These are phyloP conservation scores for Oryzias curvinotus DNA, from an alignment of 2,113 vertebrate genomes.

Conservation along the genomic window DNA sequence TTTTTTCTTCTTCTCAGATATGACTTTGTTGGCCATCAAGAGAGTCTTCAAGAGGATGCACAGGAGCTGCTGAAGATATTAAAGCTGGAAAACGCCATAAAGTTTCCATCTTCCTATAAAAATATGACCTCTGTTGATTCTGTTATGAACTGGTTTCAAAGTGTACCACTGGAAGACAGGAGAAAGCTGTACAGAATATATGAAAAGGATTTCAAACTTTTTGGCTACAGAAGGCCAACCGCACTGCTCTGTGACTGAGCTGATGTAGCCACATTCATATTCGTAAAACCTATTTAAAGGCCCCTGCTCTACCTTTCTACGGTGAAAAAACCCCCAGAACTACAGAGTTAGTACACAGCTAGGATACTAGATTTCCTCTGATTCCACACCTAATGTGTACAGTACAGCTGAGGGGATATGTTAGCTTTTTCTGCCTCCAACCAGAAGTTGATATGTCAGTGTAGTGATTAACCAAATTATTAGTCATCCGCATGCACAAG, in stretches of 20 bases:
- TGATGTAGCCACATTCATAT: not conserved
- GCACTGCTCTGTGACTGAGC: conserved; percentile 16
- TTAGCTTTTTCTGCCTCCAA: too few relatives aligned
- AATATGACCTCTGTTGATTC: not conserved
- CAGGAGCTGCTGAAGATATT: conserved; percentile 26
- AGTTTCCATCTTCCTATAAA: conserved; percentile 23
- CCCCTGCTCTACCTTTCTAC: too few relatives aligned
- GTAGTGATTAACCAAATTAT: too few relatives aligned
- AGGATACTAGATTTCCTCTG: too few relatives aligned
- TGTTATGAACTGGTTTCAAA: conserved; percentile 13
- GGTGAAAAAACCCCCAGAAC: too few relatives aligned
- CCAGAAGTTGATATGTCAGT: too few relatives aligned
- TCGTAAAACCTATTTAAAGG: too few relatives aligned
- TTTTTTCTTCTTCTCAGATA: conserved; percentile 21
- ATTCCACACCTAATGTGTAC: too few relatives aligned
- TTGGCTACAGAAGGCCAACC: conserved; percentile 34
- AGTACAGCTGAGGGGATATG: too few relatives aligned
- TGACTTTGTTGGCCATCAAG: conserved; percentile 56
- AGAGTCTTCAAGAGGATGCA: conserved; percentile 39
- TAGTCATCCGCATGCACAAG: too few relatives aligned
- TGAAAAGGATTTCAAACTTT: conserved; percentile 37
- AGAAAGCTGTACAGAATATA: conserved; percentile 42
- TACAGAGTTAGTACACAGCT: too few relatives aligned
- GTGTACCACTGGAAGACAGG: conserved; percentile 38
- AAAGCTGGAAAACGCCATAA: conserved; percentile 1